Evolutionary conservation across 2,888 invertebrate species (phyloP), one percentile per base, ranked within the genome.

Genomic region (Zootermopsis nevadensis): DNA sequence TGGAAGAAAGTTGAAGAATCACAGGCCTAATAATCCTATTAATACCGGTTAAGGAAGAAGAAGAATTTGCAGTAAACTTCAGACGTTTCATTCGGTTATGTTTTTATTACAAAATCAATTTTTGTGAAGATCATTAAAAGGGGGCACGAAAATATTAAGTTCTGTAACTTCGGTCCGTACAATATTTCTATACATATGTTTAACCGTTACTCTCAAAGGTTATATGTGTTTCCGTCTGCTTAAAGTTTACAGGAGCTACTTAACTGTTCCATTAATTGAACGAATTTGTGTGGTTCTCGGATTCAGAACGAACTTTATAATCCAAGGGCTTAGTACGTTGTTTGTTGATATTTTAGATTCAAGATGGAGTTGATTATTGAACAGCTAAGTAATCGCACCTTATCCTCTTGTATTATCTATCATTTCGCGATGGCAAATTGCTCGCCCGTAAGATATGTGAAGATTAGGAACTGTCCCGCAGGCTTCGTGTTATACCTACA

Each of bases 341-440:
- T 72, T 72, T 72, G 74, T 74, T 74, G 74, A 74, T 74, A 38
- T 74, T 74, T 74, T 74, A 74, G 74, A 74, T 74, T 74, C 24
- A 74, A 42, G 38, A 74, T 74, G 74, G 38, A 38, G 74, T 74
- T 74, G 74, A 38, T 74, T 74, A 74, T 74, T 74, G 74, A 74
- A 74, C 31, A 38, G 38, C 74, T 24, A 38, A 38, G 74, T 74
- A 74, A 74, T 74, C 74, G 74, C 74, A 74, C 74, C 74, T 74
- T 74, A 74, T 74, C 74, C 74, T 74, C 74, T 38, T n/a, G 74
- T 74, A 74, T 74, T 74, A 74, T 74, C 74, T 74, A 74, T 74
- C 74, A 74, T 74, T 74, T 74, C 74, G 74, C 74, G 24, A 42
- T 74, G 74, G 74, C 24, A 74, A 74, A 38, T 74, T 74, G 74